Conservation (phyloP, 92 coral and sea anemone species). For the Virgularia gustaviana region DNA sequence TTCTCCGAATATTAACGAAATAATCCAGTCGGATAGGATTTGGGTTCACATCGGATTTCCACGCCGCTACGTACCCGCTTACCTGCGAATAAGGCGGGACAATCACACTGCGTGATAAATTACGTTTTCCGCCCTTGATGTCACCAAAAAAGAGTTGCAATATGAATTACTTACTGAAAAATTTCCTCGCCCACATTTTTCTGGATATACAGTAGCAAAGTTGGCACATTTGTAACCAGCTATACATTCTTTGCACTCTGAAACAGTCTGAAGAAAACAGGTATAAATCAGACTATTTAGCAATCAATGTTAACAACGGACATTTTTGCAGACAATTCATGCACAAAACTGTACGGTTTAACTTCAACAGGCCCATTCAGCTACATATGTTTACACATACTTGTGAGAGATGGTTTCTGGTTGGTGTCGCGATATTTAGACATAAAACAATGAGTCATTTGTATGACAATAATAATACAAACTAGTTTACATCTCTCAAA, state of each 20-base stretch:
- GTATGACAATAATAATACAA: too few species aligned
- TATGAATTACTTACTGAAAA: slow-evolving; percentile 67
- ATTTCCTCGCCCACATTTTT: slow-evolving; percentile 73
- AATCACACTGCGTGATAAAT: not conserved
- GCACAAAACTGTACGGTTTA: too few species aligned
- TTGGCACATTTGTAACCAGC: slow-evolving; percentile 86
- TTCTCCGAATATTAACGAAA: too few species aligned
- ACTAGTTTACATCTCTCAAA: too few species aligned
- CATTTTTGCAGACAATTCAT: not conserved
- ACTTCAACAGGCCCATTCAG: too few species aligned
- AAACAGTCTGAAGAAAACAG: slow-evolving; percentile 16
- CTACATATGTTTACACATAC: too few species aligned
- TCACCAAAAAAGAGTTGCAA: not conserved
- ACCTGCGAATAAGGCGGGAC: not conserved
- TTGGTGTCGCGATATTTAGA: too few species aligned
- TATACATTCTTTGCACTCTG: slow-evolving; percentile 79
- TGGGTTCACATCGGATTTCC: too few species aligned
- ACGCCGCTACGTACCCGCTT: too few species aligned
- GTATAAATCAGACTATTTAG: not conserved
- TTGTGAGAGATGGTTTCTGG: too few species aligned
- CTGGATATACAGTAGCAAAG: slow-evolving; percentile 69
- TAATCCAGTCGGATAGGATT: too few species aligned
- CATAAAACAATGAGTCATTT: too few species aligned
- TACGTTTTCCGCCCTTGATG: not conserved
- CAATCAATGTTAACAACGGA: not conserved